A percentile compares a stretch with the other conserved stretches of the same genome.
These are phyloP conservation scores for Hippasteria phrygiana DNA, from an alignment of 53 echinoderm and acorn worm species.

Conservation along the genomic window DNA sequence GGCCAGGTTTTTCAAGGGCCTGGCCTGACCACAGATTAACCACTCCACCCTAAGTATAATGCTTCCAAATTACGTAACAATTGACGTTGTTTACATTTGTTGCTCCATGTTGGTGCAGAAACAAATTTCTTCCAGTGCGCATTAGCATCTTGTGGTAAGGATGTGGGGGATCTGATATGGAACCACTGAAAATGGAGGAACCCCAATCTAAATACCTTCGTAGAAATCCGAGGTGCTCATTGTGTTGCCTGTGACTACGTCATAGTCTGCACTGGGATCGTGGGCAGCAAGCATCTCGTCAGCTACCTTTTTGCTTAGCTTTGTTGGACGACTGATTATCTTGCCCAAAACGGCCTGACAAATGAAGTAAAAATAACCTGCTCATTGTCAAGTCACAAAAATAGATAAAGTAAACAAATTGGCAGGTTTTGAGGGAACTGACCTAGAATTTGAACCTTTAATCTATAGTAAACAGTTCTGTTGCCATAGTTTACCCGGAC, in stretches of 20 bases:
- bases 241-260: slow-evolving; percentile 76
- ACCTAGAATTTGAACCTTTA: too few relatives aligned
- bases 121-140: too few relatives aligned
- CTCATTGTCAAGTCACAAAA: not conserved
- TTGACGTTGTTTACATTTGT: too few relatives aligned
- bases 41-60: too few relatives aligned
- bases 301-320: slow-evolving; percentile 68
- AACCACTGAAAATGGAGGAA: not conserved
- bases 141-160: too few relatives aligned
- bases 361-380: slow-evolving; percentile 4
- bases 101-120: too few relatives aligned
- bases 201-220: slow-evolving; percentile 68
- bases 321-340: slow-evolving; percentile 68
- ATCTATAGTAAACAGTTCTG: too few relatives aligned
- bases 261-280: slow-evolving; percentile 44
- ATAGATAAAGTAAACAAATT: not conserved
- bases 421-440: not conserved
- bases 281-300: slow-evolving; percentile 64
- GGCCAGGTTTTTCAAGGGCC: too few relatives aligned
- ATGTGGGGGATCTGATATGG: not conserved
- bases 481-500: too few relatives aligned
- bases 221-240: slow-evolving; percentile 86
- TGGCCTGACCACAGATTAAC: too few relatives aligned
- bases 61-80: too few relatives aligned
- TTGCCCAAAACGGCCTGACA: slow-evolving; percentile 76